Conservation (phyloP, 1,140 invertebrate species). For the Daktulosphaira vitifoliae region DNA sequence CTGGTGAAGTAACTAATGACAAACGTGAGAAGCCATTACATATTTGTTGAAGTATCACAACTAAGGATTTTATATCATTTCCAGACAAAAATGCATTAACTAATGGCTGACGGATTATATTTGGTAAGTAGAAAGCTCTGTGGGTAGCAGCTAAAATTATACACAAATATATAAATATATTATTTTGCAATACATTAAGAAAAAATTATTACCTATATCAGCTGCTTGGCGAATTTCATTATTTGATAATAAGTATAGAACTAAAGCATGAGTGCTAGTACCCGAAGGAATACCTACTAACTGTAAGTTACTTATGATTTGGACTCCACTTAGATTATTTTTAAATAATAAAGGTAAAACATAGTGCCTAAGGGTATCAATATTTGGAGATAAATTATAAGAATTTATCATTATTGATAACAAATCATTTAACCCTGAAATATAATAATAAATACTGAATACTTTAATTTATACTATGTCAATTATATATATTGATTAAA, state of each 20-base stretch:
- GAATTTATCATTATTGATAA: constrained; percentile 34
- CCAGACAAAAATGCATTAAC: constrained; percentile 49
- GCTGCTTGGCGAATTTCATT: constrained; percentile 51
- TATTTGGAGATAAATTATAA: constrained; percentile 48
- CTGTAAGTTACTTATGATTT: constrained; percentile 47
- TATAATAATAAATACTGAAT: too few species aligned
- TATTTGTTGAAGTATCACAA: constrained; percentile 46
- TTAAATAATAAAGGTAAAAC: constrained; percentile 53
- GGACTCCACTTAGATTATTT: constrained; percentile 38
- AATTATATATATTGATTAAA: too few species aligned
- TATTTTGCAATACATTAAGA: too few species aligned
- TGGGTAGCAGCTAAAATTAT: constrained; percentile 34
- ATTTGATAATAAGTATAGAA: constrained; percentile 48
- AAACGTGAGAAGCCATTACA: constrained; percentile 42
- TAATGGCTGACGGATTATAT: constrained; percentile 48
- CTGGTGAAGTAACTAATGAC: background rate
- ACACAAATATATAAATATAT: too few species aligned
- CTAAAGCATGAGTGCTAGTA: constrained; percentile 49
- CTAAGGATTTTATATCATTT: constrained; percentile 51
- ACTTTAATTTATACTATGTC: too few species aligned
- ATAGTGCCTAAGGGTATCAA: constrained; percentile 62
- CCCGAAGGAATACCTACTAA: constrained; percentile 49
- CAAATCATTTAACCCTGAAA: constrained; percentile 35
- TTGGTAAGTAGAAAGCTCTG: constrained; percentile 46
- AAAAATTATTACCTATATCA: constrained; percentile 44